Evolutionary conservation across 2,113 vertebrate genomes (phyloP), one percentile per base, ranked within the genome.

Genomic region (Nipponia nippon): DNA sequence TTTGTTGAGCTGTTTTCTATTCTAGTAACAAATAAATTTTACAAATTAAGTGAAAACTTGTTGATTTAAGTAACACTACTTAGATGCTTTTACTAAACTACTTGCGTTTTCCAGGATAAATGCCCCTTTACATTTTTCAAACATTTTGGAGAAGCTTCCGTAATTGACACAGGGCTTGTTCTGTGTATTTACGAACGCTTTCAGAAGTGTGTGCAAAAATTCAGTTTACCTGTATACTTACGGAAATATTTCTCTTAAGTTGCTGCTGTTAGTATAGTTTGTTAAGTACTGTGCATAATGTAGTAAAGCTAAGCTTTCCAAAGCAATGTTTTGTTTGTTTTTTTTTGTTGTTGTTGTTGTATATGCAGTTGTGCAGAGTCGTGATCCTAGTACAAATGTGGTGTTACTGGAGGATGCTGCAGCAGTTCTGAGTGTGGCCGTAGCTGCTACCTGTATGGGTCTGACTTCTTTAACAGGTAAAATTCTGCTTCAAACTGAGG

Each of bases 361-460:
- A 44, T 92, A 29, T 50, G 38, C 97, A 99, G 99, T 99, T 7
- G 99, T 99, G 97, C 98, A 99, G 98, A 99, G 99, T 97, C 98
- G 98, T 77, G 99, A 99, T 96, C 99, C 99, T 23, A 99, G 99
- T 86, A 99, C 99, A 10, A 99, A 99, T 17, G 99, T 99, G 38
- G 99, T 99, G 52, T 97, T 99, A 81, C 96, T 99, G 97, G 99
- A 99, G 96, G 99, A 99, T 42, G 98, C 99, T 75, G 99, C 99
- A 38, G 99, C 99, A 58, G 99, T 99, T 40, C 95, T 99, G 66
- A 99, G 99, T 8, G 99, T 99, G 89, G 97, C 97, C 4, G 80
- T 99, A 91, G 99, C 99, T 85, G 98, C 99, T 47, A 97, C 99
- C 56, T 99, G 99, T 93, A 99, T 99, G 99, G 99, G 99, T 17